Evolutionary conservation across 2,797 vertebrate genomes (phyloP).

Genomic region (Epinephelus awoara): DNA sequence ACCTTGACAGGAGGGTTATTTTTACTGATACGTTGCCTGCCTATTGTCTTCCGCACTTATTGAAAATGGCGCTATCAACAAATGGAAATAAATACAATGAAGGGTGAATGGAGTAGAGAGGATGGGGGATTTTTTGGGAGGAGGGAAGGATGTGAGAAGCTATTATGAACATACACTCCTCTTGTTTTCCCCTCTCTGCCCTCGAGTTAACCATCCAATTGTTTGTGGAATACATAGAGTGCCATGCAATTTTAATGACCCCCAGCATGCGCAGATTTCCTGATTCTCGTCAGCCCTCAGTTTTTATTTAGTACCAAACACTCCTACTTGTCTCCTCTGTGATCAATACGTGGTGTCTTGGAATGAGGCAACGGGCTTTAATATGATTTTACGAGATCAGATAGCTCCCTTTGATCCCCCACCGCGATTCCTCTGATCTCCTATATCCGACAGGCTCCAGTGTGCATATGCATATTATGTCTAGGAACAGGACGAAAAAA

Average conservation of each 20-base stretch:
- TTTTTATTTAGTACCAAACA: slow-evolving; percentile 69
- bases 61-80: slow-evolving; percentile 82
- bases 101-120: slow-evolving; percentile 20
- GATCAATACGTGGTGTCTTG: slow-evolving; percentile 78
- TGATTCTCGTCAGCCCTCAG: slow-evolving; percentile 61
- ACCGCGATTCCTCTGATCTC: slow-evolving; percentile 74
- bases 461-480: slow-evolving; percentile 73
- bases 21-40: slow-evolving; percentile 70
- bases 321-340: slow-evolving; percentile 64
- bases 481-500: slow-evolving; percentile 57
- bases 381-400: slow-evolving; percentile 85
- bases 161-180: slow-evolving; percentile 88
- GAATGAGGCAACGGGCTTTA: slow-evolving; percentile 76
- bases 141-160: slow-evolving; percentile 67
- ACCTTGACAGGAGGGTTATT: slow-evolving; percentile 85
- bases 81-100: slow-evolving; percentile 91
- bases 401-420: slow-evolving; percentile 82
- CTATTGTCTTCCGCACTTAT: slow-evolving; percentile 69
- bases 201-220: slow-evolving; percentile 76
- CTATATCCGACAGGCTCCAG: slow-evolving; percentile 76
- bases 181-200: slow-evolving; percentile 63
- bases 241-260: slow-evolving; percentile 81
- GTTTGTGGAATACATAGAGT: slow-evolving; percentile 73
- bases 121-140: slow-evolving; percentile 7
- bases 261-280: slow-evolving; percentile 65